These are phyloP conservation scores for Magallana nippona DNA, from an alignment of 2,888 invertebrate species.

Conservation along the genomic window DNA sequence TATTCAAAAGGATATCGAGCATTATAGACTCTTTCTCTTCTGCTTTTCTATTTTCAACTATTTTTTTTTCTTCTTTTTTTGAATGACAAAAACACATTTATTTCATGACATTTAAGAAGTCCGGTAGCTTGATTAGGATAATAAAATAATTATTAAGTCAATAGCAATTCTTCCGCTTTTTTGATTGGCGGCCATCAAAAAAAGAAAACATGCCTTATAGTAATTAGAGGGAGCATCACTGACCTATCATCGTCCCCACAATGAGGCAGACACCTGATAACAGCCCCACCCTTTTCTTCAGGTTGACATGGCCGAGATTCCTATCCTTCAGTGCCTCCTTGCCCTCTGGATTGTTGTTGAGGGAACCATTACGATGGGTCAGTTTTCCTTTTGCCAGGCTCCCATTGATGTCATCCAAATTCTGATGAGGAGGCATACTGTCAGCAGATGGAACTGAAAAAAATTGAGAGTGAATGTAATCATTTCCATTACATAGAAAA, in stretches of 20 bases:
- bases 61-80: too few species aligned
- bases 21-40: too few species aligned
- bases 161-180: too few species aligned
- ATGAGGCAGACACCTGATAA: constrained; percentile 92
- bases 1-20: too few species aligned
- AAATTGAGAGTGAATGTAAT: not conserved
- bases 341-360: constrained; percentile 48
- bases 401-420: constrained; percentile 7
- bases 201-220: too few species aligned
- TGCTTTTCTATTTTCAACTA: too few species aligned
- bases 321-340: not conserved
- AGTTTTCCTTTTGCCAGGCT: not conserved
- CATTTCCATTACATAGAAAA: too few species aligned
- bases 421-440: constrained; percentile 35
- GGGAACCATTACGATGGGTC: constrained; percentile 41
- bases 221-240: constrained; percentile 41
- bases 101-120: too few species aligned
- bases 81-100: too few species aligned
- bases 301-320: constrained; percentile 54
- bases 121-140: too few species aligned
- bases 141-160: too few species aligned
- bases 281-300: constrained; percentile 86
- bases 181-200: too few species aligned
- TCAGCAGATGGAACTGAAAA: constrained; percentile 12
- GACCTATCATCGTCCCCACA: constrained; percentile 93